Evolutionary conservation across 2,888 invertebrate genomes (phyloP).

Genomic region (Tetragonula carbonaria): DNA sequence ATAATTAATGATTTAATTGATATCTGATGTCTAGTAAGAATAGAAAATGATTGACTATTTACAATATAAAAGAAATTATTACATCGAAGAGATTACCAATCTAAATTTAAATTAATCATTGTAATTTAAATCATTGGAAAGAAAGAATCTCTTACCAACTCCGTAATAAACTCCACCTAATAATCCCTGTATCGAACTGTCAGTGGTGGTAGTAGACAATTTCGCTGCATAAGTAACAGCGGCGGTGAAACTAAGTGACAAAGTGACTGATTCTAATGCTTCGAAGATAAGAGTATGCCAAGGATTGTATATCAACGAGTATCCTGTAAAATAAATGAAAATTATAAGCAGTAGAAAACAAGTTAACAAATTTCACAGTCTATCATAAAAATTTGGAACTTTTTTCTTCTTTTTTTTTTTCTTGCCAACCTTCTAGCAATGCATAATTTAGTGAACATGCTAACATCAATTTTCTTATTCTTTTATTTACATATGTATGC

Average conservation of each 20-base stretch:
- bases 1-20: neutral
- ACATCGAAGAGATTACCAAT: too few relatives aligned
- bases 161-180: constrained; percentile 93
- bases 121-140: neutral
- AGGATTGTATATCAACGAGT: constrained; percentile 90
- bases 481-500: neutral
- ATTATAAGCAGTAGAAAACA: neutral
- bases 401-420: neutral
- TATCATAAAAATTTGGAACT: neutral
- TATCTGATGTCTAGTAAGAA: too few relatives aligned
- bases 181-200: constrained; percentile 91
- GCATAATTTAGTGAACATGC: neutral
- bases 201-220: constrained; percentile 89
- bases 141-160: constrained; percentile 86
- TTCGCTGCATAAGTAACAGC: constrained; percentile 91
- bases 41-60: too few relatives aligned
- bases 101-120: too few relatives aligned
- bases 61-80: too few relatives aligned
- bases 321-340: constrained; percentile 84
- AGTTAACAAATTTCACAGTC: neutral
- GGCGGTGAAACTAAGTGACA: constrained; percentile 90
- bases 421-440: neutral
- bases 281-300: constrained; percentile 91
- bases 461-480: neutral
- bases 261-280: constrained; percentile 91